These are phyloP conservation scores for Drosophila navojoa DNA, from an alignment of 1,140 invertebrate species.

Conservation along the genomic window DNA sequence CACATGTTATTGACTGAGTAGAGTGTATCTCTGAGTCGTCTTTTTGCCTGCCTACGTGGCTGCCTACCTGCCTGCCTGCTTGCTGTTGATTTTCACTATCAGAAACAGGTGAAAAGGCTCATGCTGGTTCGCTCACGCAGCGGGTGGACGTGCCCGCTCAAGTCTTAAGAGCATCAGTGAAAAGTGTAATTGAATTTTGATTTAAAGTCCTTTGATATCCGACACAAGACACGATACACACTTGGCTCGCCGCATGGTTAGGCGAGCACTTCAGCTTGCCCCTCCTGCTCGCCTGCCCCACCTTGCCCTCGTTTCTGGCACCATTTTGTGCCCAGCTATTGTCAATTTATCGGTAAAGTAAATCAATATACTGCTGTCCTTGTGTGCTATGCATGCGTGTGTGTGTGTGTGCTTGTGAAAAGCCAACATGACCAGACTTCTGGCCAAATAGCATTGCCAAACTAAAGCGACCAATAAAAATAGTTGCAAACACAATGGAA, in stretches of 20 bases:
- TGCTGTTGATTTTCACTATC: slow-evolving; percentile 47
- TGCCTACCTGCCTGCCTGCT: background rate
- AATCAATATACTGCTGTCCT: slow-evolving; percentile 59
- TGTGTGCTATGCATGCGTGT: slow-evolving; percentile 3
- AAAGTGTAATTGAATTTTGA: slow-evolving; percentile 77
- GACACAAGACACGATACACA: slow-evolving; percentile 46
- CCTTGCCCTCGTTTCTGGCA: slow-evolving; percentile 1
- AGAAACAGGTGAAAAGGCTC: slow-evolving; percentile 34
- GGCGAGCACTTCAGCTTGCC: slow-evolving; percentile 40
- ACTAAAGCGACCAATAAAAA: slow-evolving; percentile 65
- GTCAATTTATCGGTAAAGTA: slow-evolving; percentile 55
- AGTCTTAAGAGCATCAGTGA: slow-evolving; percentile 61
- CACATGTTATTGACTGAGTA: background rate
- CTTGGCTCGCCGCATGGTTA: slow-evolving; percentile 33
- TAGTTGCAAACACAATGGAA: slow-evolving; percentile 62
- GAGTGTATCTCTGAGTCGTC: background rate
- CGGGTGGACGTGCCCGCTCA: slow-evolving; percentile 33
- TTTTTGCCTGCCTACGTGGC: background rate
- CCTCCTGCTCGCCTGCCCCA: too few relatives aligned
- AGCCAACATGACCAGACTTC: slow-evolving; percentile 13
- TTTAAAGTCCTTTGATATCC: slow-evolving; percentile 78
- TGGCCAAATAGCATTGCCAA: slow-evolving; percentile 34
- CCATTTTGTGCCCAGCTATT: slow-evolving; percentile 36
- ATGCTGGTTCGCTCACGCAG: background rate
- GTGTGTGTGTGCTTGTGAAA: slow-evolving; percentile 7